Percentiles rank a stretch among this genome's conserved stretches.
Evolutionary conservation across 2,888 invertebrate genomes (phyloP).

Genomic region (Melinaea marsaeus): DNA sequence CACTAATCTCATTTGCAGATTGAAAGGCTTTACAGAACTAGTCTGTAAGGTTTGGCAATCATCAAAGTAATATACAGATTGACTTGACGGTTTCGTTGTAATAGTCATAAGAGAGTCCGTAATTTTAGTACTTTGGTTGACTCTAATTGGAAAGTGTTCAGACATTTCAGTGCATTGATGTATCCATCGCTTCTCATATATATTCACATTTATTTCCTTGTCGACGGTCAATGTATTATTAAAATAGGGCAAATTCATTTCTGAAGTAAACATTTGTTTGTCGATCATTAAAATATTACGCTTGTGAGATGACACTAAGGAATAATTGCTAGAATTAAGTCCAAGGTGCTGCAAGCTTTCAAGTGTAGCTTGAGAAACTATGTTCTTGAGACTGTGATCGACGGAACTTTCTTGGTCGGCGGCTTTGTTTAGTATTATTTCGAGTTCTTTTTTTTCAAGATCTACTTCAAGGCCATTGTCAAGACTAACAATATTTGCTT

Average conservation of each 20-base stretch:
- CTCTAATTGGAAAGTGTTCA: slow-evolving; percentile 37
- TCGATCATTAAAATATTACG: slow-evolving; percentile 1
- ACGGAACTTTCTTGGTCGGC: slow-evolving; percentile 35
- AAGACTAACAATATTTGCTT: slow-evolving; percentile 42
- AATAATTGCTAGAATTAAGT: slow-evolving; percentile 46
- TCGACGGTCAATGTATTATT: slow-evolving; percentile 40
- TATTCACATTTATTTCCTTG: slow-evolving; percentile 52
- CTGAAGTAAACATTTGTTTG: slow-evolving; percentile 12
- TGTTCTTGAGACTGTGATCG: slow-evolving; percentile 36
- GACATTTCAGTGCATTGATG: slow-evolving; percentile 50
- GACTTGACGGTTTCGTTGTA: slow-evolving; percentile 44
- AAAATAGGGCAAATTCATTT: slow-evolving; percentile 9
- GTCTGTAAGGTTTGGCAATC: slow-evolving; percentile 39
- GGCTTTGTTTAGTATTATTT: slow-evolving; percentile 43
- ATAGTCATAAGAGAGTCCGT: slow-evolving; percentile 43
- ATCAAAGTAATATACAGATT: slow-evolving; percentile 41
- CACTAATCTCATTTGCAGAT: slow-evolving; percentile 36
- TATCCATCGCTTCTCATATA: slow-evolving; percentile 38
- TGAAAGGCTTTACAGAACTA: slow-evolving; percentile 34
- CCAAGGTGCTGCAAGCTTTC: slow-evolving; percentile 47
- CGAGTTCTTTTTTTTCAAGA: slow-evolving; percentile 36
- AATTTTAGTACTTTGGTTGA: slow-evolving; percentile 41
- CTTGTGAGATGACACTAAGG: slow-evolving; percentile 41
- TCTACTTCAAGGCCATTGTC: slow-evolving; percentile 20
- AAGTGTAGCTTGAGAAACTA: slow-evolving; percentile 47